phyloP scores from a whole-genome alignment of 2,113 vertebrate species.

The Alethe diademata region DNA sequence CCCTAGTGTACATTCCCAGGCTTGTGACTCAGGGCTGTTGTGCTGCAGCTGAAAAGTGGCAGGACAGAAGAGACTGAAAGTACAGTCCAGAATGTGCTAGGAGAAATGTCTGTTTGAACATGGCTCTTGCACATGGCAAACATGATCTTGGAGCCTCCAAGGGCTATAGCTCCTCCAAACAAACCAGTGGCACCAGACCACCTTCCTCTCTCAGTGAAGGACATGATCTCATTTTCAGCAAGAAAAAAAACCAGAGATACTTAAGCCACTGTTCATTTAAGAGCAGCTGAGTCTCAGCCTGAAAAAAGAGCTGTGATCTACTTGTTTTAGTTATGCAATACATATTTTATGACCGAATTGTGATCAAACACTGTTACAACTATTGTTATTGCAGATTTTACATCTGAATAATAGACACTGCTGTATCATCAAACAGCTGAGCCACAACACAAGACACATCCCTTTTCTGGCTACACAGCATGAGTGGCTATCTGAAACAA shows the following conservation, averaged over 20 bases:
- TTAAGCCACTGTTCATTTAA: background rate
- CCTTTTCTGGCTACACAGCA: background rate
- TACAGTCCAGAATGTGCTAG: fast-evolving
- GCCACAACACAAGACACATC: background rate
- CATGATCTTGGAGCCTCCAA: background rate
- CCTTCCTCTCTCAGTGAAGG: background rate
- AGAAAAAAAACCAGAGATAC: background rate
- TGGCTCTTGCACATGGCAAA: background rate
- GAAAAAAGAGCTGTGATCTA: background rate
- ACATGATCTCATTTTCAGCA: background rate
- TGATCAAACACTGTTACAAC: constrained; percentile 11
- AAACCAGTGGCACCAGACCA: background rate
- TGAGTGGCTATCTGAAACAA: background rate
- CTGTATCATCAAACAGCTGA: background rate
- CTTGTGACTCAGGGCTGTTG: background rate
- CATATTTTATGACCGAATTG: constrained; percentile 16
- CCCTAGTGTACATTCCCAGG: background rate
- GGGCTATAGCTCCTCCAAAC: background rate
- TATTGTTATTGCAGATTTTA: constrained; percentile 30
- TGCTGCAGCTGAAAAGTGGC: background rate
- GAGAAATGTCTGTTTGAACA: background rate
- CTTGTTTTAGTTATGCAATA: background rate
- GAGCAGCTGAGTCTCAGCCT: background rate
- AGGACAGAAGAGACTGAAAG: background rate
- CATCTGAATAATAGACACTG: background rate